Evolutionary conservation across 2,113 vertebrate genomes (phyloP).

Genomic region (Ceyx margarethae): DNA sequence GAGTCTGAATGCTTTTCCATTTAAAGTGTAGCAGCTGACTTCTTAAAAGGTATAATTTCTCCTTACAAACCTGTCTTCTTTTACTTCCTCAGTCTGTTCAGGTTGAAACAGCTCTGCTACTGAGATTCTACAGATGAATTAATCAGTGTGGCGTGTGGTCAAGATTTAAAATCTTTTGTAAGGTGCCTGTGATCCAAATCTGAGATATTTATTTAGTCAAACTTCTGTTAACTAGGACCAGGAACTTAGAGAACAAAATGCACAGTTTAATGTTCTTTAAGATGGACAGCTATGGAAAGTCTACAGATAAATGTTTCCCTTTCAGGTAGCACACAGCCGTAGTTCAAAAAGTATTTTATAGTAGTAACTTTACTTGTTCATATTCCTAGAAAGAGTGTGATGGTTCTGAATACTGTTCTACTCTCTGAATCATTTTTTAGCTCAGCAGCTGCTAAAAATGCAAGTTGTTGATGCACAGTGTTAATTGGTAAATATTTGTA

Average conservation of each 20-base stretch:
- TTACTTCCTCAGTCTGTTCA: background rate
- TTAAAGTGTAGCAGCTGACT: background rate
- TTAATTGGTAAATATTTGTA: constrained; percentile 28
- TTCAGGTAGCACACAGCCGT: background rate
- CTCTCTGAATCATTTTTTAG: background rate
- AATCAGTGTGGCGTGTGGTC: background rate
- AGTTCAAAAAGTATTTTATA: background rate
- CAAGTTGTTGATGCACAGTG: constrained; percentile 32
- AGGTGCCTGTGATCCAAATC: background rate
- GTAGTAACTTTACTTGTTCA: background rate
- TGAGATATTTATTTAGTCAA: background rate
- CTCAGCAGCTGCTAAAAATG: background rate
- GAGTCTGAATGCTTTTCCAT: background rate
- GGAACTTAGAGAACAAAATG: background rate
- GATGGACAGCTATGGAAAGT: background rate
- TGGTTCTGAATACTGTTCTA: background rate
- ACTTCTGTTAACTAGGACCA: background rate
- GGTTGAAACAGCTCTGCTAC: background rate
- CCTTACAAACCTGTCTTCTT: background rate
- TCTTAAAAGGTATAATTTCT: background rate
- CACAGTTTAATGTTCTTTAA: background rate
- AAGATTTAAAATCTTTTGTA: background rate
- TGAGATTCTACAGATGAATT: background rate
- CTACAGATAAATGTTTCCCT: background rate
- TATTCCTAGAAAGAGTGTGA: constrained; percentile 41